A percentile compares a stretch with the other conserved stretches of the same genome.
Conservation (phyloP, 2,113 vertebrate genomes). For the Esox niger region DNA sequence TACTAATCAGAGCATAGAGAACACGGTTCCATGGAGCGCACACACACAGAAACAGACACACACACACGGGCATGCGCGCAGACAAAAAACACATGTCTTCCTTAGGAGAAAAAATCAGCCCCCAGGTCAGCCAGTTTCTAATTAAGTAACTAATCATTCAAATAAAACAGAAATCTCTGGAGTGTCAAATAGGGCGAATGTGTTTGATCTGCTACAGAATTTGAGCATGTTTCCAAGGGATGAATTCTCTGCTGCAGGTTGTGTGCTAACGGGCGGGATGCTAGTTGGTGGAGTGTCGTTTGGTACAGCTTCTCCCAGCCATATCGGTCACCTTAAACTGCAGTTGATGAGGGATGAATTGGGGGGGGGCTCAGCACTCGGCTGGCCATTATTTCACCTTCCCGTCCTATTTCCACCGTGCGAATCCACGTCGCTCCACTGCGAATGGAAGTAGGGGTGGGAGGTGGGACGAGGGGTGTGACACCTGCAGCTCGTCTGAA, state of each 20-base stretch:
- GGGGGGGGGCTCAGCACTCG: slow-evolving; percentile 76
- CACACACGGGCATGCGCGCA: too few species aligned
- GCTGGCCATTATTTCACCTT: slow-evolving; percentile 74
- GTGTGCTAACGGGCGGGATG: background rate
- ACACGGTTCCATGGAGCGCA: too few species aligned
- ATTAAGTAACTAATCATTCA: too few species aligned
- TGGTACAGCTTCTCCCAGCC: slow-evolving; percentile 65
- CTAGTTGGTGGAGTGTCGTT: slow-evolving; percentile 47
- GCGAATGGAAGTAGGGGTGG: background rate
- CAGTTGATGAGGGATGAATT: slow-evolving; percentile 79
- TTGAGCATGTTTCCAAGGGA: too few species aligned
- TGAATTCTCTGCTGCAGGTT: too few species aligned
- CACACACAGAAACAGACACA: too few species aligned
- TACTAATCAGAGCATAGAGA: too few species aligned
- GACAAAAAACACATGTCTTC: background rate
- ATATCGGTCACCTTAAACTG: slow-evolving; percentile 82
- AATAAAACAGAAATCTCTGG: too few species aligned
- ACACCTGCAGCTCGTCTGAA: slow-evolving; percentile 85
- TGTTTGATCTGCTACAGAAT: background rate
- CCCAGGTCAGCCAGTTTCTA: too few species aligned
- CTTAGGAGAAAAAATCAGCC: too few species aligned
- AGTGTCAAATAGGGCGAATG: background rate
- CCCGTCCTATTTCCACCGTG: background rate
- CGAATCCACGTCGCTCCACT: too few species aligned
- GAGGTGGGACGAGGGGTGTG: slow-evolving; percentile 58